Base-by-base conservation (phyloP, 2,888 invertebrate genomes). In the Eupithecia subumbrata region DNA sequence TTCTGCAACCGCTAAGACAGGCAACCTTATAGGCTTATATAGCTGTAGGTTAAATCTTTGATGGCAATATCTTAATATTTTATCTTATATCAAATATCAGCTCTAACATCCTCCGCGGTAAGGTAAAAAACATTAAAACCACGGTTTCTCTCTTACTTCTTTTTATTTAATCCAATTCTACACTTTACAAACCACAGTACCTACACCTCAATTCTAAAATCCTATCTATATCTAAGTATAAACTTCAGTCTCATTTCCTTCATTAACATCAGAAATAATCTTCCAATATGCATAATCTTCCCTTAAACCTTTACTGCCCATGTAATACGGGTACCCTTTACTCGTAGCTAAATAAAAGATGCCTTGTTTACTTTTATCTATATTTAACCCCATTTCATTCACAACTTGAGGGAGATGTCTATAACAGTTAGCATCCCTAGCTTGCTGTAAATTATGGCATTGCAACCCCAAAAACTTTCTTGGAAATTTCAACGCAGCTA, bases 331-430 rank as follows among this genome's bases (percentile, higher is more conserved):
- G 78, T 89, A 92, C 2, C 79, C 82, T 76, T 89, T 88, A 40
- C 87, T 84, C 0, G 95, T 95, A 0, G 93, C 87, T 64, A 94
- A 75, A 72, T 92, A 95, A 83, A 89, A 95, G 66, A 94, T 85
- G 0, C 95, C 95, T 8, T 84, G 85, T 30, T 86, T 89, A 25
- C 77, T 85, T 14, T 77, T 87, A 79, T 94, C 88, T 5, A 90
- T 85, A 5, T 81, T 82, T 2, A 87, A 69, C 0, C 93, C 95
- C 87, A 94, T 87, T 0, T 88, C 72, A 78, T 91, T 90, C 0
- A 89, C 90, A 11, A 89, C 87, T 60, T 88, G 56, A 52, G 91
- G 91, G 4, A 76, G 71, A 74, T 87, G 88, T 1, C 82, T 81
- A 52, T 90, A 94, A 70, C 95, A 95, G 0, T 83, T 79, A 0